A percentile compares a stretch with the other conserved stretches of the same genome.
These are phyloP conservation scores for Melinopterus prodromus DNA, from an alignment of 2,888 invertebrate genomes.

Conservation along the genomic window DNA sequence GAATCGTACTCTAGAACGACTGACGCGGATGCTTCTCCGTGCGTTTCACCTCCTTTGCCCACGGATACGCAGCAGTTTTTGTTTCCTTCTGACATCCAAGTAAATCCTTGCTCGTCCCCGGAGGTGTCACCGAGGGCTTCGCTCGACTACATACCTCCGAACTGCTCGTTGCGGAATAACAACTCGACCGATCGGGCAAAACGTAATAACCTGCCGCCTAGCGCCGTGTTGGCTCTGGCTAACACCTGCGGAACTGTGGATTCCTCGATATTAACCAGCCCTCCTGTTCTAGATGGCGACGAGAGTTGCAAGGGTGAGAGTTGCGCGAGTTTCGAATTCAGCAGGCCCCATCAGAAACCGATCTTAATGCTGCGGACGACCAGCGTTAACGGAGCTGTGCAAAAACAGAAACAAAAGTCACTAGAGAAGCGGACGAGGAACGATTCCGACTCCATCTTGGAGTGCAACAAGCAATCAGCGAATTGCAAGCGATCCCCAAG, in stretches of 20 bases:
- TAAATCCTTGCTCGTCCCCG: constrained; percentile 60
- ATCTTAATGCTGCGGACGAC: constrained; percentile 52
- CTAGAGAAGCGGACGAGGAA: constrained; percentile 56
- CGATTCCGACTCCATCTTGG: constrained; percentile 58
- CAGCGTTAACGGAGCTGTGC: constrained; percentile 49
- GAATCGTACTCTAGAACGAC: constrained; percentile 86
- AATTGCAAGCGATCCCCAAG: constrained; percentile 59
- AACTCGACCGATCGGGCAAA: constrained; percentile 50
- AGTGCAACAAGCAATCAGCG: constrained; percentile 58
- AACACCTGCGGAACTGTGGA: constrained; percentile 62
- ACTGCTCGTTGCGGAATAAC: constrained; percentile 59
- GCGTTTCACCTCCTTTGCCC: constrained; percentile 60
- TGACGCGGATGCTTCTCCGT: constrained; percentile 71
- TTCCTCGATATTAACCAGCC: constrained; percentile 61
- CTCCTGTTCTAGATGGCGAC: constrained; percentile 68
- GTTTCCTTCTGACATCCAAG: constrained; percentile 71
- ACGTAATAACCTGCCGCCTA: constrained; percentile 63
- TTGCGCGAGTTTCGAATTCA: constrained; percentile 71
- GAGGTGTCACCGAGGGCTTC: constrained; percentile 62
- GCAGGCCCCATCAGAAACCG: constrained; percentile 57
- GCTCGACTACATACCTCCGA: constrained; percentile 63
- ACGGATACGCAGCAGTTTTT: constrained; percentile 67
- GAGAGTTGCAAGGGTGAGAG: constrained; percentile 71
- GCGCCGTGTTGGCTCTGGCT: constrained; percentile 65
- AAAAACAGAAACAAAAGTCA: constrained; percentile 52